A percentile compares a stretch with the other conserved stretches of the same genome.
Evolutionary conservation across 2,888 invertebrate species (phyloP).

Genomic region (Pammene fasciana): DNA sequence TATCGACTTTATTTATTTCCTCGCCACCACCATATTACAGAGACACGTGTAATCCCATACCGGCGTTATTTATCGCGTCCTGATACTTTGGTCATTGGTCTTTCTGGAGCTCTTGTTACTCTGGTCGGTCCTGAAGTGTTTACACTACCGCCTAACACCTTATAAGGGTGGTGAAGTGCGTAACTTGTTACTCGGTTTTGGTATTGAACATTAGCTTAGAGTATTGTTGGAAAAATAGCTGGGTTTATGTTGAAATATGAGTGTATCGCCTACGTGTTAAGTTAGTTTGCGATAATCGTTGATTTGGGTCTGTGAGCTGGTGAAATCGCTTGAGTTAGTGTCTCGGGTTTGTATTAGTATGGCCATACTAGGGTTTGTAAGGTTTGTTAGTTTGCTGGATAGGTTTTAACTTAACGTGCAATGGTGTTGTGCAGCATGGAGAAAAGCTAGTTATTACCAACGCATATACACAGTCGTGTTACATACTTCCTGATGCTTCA

Average conservation of each 20-base stretch:
- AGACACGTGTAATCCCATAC: slow-evolving; percentile 43
- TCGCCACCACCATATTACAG: slow-evolving; percentile 51
- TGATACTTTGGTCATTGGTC: slow-evolving; percentile 35
- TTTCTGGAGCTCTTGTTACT: slow-evolving; percentile 45
- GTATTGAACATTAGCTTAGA: slow-evolving; percentile 41
- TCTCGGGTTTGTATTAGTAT: background rate
- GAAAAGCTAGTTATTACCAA: too few relatives aligned
- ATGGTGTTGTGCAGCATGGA: too few relatives aligned
- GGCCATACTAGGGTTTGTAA: background rate
- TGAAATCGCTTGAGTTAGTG: slow-evolving; percentile 12
- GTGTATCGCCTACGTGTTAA: slow-evolving; percentile 22
- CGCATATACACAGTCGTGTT: too few relatives aligned
- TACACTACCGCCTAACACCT: slow-evolving; percentile 57
- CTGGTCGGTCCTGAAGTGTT: slow-evolving; percentile 50
- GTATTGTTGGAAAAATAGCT: slow-evolving; percentile 42
- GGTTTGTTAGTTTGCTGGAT: too few relatives aligned
- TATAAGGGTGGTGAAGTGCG: slow-evolving; percentile 62
- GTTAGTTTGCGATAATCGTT: slow-evolving; percentile 9
- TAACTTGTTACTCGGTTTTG: slow-evolving; percentile 44
- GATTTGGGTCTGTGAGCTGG: slow-evolving; percentile 8
- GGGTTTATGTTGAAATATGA: slow-evolving; percentile 21
- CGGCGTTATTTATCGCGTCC: slow-evolving; percentile 38
- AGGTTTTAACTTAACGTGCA: background rate
- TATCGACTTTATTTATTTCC: slow-evolving; percentile 70
- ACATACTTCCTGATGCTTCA: too few relatives aligned